phyloP scores from a whole-genome alignment of 1,140 invertebrate genomes.

The Drosophila hydei region DNA sequence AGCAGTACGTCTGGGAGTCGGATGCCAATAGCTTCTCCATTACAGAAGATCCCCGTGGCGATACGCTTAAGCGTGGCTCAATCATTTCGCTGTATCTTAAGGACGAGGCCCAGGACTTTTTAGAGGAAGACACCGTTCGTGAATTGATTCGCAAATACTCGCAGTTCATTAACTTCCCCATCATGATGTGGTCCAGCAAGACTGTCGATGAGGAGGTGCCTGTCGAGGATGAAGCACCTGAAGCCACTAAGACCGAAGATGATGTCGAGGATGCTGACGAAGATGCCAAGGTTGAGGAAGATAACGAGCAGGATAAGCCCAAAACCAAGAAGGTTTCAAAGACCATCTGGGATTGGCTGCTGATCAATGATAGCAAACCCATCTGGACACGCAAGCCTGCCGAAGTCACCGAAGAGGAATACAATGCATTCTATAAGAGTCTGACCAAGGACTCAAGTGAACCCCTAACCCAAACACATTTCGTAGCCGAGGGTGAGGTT shows the following conservation, averaged over 20 bases:
- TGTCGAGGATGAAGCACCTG: conserved; percentile 85
- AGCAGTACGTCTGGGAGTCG: conserved; percentile 99
- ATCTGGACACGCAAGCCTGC: conserved; percentile 97
- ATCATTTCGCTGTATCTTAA: conserved; percentile 94
- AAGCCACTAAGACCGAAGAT: conserved; percentile 81
- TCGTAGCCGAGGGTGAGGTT: conserved; percentile 99
- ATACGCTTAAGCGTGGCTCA: conserved; percentile 95
- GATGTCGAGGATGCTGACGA: conserved; percentile 86
- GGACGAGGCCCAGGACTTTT: conserved; percentile 97
- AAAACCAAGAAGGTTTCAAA: conserved; percentile 98
- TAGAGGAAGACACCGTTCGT: conserved; percentile 96
- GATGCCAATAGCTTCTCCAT: conserved; percentile 95
- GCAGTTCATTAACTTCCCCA: conserved; percentile 99
- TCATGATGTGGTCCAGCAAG: conserved; percentile 98
- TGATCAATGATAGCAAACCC: conserved; percentile 98
- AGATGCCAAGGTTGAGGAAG: conserved; percentile 88
- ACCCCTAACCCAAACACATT: conserved; percentile 96
- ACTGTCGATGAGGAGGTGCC: conserved; percentile 94
- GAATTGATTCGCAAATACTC: conserved; percentile 98
- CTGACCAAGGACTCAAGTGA: conserved; percentile 96
- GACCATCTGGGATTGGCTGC: conserved; percentile 99
- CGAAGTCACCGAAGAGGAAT: conserved; percentile 95
- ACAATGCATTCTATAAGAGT: conserved; percentile 97
- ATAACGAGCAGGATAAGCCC: conserved; percentile 89
- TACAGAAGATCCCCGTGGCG: conserved; percentile 96